Percentiles rank a stretch among this genome's conserved stretches.
phyloP scores from a whole-genome alignment of 2,113 vertebrate species.

The Uria lomvia region DNA sequence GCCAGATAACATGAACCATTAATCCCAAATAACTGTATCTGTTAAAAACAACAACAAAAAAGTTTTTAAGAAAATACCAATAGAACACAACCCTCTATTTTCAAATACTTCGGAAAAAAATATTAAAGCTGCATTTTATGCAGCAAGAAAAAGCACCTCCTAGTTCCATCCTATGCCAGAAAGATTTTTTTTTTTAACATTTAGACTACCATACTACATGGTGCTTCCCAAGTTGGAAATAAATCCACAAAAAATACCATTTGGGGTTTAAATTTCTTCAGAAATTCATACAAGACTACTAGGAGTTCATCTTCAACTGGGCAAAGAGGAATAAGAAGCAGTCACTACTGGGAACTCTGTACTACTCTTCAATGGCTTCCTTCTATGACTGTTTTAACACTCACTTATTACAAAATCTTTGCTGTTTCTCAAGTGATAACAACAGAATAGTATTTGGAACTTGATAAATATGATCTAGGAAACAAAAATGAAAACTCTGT shows the following conservation, averaged over 20 bases:
- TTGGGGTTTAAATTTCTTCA: not conserved
- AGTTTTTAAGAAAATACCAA: not conserved
- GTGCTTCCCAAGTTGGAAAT: not conserved
- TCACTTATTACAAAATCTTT: not conserved
- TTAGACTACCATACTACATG: not conserved
- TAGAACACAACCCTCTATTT: not conserved
- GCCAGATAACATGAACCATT: not conserved
- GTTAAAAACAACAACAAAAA: not conserved
- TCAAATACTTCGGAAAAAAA: not conserved
- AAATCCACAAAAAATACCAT: not conserved
- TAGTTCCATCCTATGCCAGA: not conserved
- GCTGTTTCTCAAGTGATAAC: not conserved
- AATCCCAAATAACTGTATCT: not conserved
- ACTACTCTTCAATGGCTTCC: not conserved
- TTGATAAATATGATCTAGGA: not conserved
- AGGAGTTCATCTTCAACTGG: not conserved
- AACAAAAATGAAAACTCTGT: not conserved
- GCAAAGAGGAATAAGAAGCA: not conserved
- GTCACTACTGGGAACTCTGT: not conserved
- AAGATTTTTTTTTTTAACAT: not conserved
- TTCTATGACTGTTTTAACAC: not conserved
- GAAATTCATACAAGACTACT: not conserved
- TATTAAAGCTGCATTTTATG: not conserved
- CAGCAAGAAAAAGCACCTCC: not conserved
- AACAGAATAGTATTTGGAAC: not conserved